These are phyloP conservation scores for Oreohelix idahoensis DNA, from an alignment of 1,140 invertebrate genomes.

Conservation along the genomic window DNA sequence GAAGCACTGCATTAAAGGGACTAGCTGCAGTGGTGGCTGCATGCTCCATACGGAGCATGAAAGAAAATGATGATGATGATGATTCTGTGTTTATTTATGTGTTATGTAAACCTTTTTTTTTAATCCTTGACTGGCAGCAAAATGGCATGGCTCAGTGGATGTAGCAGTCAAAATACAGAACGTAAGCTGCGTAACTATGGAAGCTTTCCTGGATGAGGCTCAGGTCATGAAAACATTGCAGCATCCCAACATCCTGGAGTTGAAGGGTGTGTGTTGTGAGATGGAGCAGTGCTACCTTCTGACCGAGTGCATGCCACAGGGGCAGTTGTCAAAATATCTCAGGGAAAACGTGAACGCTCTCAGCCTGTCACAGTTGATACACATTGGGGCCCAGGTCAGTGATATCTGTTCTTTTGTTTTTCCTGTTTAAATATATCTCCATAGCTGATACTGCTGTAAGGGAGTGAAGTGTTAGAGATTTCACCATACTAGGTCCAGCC, in stretches of 20 bases:
- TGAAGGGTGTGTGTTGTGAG: conserved; percentile 97
- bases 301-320: conserved; percentile 83
- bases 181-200: conserved; percentile 95
- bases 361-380: conserved; percentile 55
- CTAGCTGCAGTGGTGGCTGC: too few relatives aligned
- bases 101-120: too few relatives aligned
- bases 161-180: conserved; percentile 96
- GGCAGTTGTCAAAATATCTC: conserved; percentile 64
- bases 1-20: too few relatives aligned
- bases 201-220: conserved; percentile 96
- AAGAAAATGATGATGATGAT: too few relatives aligned
- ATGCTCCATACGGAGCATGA: too few relatives aligned
- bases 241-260: conserved; percentile 92
- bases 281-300: conserved; percentile 99
- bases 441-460: too few relatives aligned
- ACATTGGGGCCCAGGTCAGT: conserved; percentile 67
- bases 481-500: too few relatives aligned
- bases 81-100: too few relatives aligned
- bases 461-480: too few relatives aligned
- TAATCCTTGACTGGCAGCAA: too few relatives aligned
- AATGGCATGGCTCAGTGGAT: conserved; percentile 92
- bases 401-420: too few relatives aligned
- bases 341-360: conserved; percentile 62
- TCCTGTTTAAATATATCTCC: too few relatives aligned
- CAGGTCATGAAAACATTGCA: conserved; percentile 98